Percentiles rank a stretch among this genome's conserved stretches.
phyloP scores from a whole-genome alignment of 1,140 invertebrate species.

The Drosophila kurseongensis region DNA sequence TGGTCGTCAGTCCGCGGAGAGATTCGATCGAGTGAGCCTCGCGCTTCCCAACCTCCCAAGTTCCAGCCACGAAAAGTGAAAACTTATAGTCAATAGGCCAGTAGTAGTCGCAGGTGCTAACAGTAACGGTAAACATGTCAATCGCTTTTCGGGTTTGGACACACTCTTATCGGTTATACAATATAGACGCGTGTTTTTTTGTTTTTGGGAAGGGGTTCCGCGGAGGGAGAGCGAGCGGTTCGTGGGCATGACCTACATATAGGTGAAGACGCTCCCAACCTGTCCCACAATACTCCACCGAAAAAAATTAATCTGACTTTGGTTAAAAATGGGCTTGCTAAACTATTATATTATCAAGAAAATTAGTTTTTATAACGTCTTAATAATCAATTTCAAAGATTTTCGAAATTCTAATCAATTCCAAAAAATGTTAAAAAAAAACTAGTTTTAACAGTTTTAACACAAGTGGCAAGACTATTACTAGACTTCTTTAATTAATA shows the following conservation, averaged over 20 bases:
- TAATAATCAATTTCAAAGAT: too few species aligned
- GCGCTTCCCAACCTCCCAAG: slow-evolving; percentile 30
- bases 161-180: slow-evolving; percentile 73
- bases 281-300: slow-evolving; percentile 38
- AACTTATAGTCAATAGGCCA: slow-evolving; percentile 45
- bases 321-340: background rate
- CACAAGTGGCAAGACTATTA: too few species aligned
- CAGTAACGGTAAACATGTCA: slow-evolving; percentile 72
- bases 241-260: slow-evolving; percentile 57
- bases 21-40: slow-evolving; percentile 68
- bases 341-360: background rate
- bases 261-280: slow-evolving; percentile 46
- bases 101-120: slow-evolving; percentile 64
- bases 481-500: too few species aligned
- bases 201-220: background rate
- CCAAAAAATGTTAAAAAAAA: too few species aligned
- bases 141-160: slow-evolving; percentile 26
- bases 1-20: slow-evolving; percentile 67
- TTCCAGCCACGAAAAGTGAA: slow-evolving; percentile 64
- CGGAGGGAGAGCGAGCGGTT: slow-evolving; percentile 21
- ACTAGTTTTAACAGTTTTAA: too few species aligned
- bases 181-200: slow-evolving; percentile 41
- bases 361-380: too few species aligned
- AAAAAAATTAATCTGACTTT: background rate
- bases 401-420: too few species aligned